Evolutionary conservation across 2,888 invertebrate species (phyloP).

Genomic region (Rugalucina vietnamica): DNA sequence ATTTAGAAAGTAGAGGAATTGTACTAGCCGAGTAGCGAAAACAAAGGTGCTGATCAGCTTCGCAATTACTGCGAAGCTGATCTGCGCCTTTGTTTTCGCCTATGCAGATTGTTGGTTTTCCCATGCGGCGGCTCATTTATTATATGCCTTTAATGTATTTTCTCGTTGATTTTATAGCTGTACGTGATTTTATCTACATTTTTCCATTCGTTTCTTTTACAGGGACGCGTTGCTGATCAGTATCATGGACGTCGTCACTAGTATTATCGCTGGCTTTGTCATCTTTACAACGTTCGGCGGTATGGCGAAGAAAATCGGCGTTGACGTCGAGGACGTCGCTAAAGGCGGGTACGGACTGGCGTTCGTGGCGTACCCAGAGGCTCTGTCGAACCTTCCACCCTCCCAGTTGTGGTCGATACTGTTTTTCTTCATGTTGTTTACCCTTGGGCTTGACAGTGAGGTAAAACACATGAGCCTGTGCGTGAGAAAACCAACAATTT

Average conservation of each 20-base stretch:
- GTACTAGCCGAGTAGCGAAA: too few species aligned
- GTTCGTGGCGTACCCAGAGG: conserved; percentile 81
- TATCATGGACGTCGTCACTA: conserved; percentile 87
- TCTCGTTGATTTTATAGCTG: too few species aligned
- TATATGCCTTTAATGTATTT: too few species aligned
- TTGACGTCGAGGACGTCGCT: conserved; percentile 69
- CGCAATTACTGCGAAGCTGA: too few species aligned
- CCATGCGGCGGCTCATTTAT: too few species aligned
- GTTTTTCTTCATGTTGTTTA: conserved; percentile 82
- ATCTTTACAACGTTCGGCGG: conserved; percentile 78
- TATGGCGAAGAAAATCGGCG: conserved; percentile 74
- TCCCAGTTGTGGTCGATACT: conserved; percentile 80
- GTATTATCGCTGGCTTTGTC: conserved; percentile 85
- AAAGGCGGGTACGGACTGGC: conserved; percentile 85
- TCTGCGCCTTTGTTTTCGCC: too few species aligned
- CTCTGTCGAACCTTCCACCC: conserved; percentile 75
- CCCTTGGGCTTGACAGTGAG: conserved; percentile 79
- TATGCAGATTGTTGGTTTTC: too few species aligned
- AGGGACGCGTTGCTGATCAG: conserved; percentile 90
- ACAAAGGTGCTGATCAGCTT: too few species aligned
- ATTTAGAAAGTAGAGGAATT: too few species aligned
- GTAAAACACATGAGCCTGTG: too few species aligned
- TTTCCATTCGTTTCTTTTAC: conserved; percentile 51
- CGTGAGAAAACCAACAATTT: too few species aligned
- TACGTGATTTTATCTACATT: too few species aligned